Evolutionary conservation across 2,888 invertebrate genomes (phyloP), one percentile per base, ranked within the genome.

Genomic region (Agonopterix heracliana): DNA sequence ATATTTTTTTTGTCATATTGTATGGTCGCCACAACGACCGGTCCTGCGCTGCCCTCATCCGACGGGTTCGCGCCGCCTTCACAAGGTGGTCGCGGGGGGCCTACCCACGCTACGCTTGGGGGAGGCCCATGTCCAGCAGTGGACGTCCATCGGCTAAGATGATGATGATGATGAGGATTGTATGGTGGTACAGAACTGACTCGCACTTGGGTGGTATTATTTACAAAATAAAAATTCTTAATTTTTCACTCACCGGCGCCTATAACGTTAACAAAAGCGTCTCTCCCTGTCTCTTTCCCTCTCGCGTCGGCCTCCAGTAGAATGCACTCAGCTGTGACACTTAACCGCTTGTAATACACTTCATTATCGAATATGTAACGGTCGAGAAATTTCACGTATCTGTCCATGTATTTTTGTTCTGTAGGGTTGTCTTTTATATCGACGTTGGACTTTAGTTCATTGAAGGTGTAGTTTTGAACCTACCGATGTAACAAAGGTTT

Each of bases 201-300:
- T n/a, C n/a, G n/a, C n/a, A n/a, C n/a, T n/a, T n/a, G n/a, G n/a
- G n/a, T n/a, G n/a, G n/a, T n/a, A n/a, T n/a, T n/a, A n/a, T n/a
- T n/a, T n/a, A n/a, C n/a, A n/a, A n/a, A n/a, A n/a, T n/a, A n/a
- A n/a, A n/a, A n/a, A n/a, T n/a, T n/a, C n/a, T n/a, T n/a, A n/a
- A n/a, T n/a, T n/a, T n/a, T n/a, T n/a, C n/a, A n/a, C 58, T 82
- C 60, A 61, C 92, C 92, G 41, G 91, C 89, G 9, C 93, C 93
- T 35, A 93, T 90, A 7, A 93, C 86, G 68, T 93, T 93, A 0
- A 93, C 59, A 58, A 88, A 93, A 0, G 92, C 93, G 7, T 79
- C 75, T 36, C 83, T 90, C 17, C 75, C 83, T 2, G 69, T 78
- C 0, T 75, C 75, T 9, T 70, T 71, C 0, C 91, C 92, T n/a